These are phyloP conservation scores for Parus major DNA, from an alignment of 2,113 vertebrate genomes.

Conservation along the genomic window DNA sequence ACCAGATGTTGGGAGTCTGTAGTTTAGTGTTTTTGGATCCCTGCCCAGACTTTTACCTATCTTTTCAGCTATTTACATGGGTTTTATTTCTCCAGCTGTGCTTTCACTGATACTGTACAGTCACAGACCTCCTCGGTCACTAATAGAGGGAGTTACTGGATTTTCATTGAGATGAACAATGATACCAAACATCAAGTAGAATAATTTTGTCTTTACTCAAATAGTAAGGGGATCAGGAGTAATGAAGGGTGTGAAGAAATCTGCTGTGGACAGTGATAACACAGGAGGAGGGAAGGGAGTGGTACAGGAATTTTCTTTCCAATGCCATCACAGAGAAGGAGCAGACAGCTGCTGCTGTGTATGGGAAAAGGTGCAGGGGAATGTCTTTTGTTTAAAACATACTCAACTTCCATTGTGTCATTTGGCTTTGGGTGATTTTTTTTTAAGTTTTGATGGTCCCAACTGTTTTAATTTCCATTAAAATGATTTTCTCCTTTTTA, in stretches of 20 bases:
- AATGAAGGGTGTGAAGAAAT: slow-evolving; percentile 61
- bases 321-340: not conserved
- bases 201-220: slow-evolving; percentile 36
- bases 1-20: slow-evolving; percentile 91
- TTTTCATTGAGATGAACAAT: slow-evolving; percentile 51
- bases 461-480: not conserved
- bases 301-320: slow-evolving; percentile 16
- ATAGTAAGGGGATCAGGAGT: slow-evolving; percentile 15
- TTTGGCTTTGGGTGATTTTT: not conserved
- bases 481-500: not conserved
- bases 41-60: slow-evolving; percentile 90
- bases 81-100: slow-evolving; percentile 87
- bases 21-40: slow-evolving; percentile 85
- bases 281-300: slow-evolving; percentile 14
- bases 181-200: slow-evolving; percentile 37
- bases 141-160: slow-evolving; percentile 48
- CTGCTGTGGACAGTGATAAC: slow-evolving; percentile 26
- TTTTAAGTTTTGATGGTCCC: not conserved
- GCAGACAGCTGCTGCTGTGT: not conserved
- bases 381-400: slow-evolving; percentile 37
- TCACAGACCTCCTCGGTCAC: slow-evolving; percentile 57
- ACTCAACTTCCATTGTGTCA: not conserved
- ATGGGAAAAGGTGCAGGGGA: slow-evolving; percentile 9
- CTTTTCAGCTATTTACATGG: slow-evolving; percentile 93
- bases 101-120: slow-evolving; percentile 72